Percentiles rank a stretch among this genome's conserved stretches.
These are phyloP conservation scores for Eunapius fragilis DNA, from an alignment of 37 sponge, comb jelly and placozoan species.

Conservation along the genomic window DNA sequence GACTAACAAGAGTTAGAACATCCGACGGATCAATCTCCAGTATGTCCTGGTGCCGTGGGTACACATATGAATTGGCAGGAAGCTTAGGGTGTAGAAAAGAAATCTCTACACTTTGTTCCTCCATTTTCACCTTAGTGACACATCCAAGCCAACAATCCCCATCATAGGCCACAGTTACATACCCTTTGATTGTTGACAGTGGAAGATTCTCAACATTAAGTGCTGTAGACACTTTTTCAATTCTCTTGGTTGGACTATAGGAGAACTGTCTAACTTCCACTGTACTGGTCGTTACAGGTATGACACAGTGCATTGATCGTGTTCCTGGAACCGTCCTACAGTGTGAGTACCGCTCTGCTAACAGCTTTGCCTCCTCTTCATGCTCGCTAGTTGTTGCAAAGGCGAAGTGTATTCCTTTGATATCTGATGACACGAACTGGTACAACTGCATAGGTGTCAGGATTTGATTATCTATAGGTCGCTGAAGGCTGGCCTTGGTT, in stretches of 20 bases:
- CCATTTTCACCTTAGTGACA: not conserved
- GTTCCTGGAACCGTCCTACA: slow-evolving; percentile 33
- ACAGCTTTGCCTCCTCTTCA: not conserved
- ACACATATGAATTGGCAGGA: slow-evolving; percentile 34
- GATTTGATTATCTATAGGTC: slow-evolving; percentile 41
- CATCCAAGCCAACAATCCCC: not conserved
- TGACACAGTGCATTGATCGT: not conserved
- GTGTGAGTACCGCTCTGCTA: not conserved
- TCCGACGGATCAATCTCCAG: slow-evolving; percentile 3
- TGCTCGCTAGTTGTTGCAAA: slow-evolving; percentile 23
- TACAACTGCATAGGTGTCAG: slow-evolving; percentile 58
- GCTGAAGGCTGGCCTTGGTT: slow-evolving; percentile 45
- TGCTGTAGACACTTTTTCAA: not conserved
- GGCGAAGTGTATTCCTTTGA: slow-evolving; percentile 13
- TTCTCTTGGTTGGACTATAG: not conserved
- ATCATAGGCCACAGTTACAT: not conserved
- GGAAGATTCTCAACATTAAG: not conserved
- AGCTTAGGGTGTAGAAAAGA: slow-evolving; percentile 28
- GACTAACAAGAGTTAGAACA: slow-evolving; percentile 20
- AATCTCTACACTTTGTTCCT: slow-evolving; percentile 10
- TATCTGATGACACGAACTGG: slow-evolving; percentile 30
- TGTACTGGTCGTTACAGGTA: slow-evolving; percentile 4
- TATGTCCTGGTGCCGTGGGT: slow-evolving; percentile 12
- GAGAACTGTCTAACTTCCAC: not conserved
- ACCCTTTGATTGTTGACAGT: not conserved